These are phyloP conservation scores for Pentalonia nigronervosa DNA, from an alignment of 1,140 invertebrate genomes.

Conservation along the genomic window DNA sequence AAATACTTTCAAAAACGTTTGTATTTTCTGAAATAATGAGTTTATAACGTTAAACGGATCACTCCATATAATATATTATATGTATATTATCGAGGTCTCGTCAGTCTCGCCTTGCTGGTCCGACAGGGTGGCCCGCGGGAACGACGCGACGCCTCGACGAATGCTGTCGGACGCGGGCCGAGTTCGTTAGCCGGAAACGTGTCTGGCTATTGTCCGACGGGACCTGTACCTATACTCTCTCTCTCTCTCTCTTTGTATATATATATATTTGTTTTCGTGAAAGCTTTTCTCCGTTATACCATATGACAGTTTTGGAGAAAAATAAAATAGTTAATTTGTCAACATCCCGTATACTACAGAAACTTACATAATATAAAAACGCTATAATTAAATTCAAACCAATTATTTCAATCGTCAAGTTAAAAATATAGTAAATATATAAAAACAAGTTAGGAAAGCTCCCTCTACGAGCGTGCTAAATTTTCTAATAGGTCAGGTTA, in stretches of 20 bases:
- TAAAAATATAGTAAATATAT: background rate
- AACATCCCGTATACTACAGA: background rate
- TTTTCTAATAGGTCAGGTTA: no score
- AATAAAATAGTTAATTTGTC: constrained; percentile 11
- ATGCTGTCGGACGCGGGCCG: background rate
- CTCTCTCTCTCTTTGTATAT: background rate
- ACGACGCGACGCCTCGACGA: background rate
- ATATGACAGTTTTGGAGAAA: background rate
- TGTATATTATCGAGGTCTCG: background rate
- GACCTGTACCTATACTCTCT: background rate
- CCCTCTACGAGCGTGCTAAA: no score
- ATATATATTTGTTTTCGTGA: background rate
- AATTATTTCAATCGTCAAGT: background rate
- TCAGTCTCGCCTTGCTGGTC: background rate
- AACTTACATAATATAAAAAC: background rate
- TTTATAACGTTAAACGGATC: background rate
- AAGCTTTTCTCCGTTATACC: background rate
- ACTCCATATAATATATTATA: background rate
- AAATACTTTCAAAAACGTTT: no score
- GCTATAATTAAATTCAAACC: background rate
- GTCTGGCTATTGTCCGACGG: background rate
- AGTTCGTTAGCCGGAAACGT: background rate
- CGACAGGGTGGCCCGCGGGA: background rate
- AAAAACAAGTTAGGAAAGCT: background rate
- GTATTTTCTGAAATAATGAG: no score